Percentiles rank a stretch among this genome's conserved stretches.
These are phyloP conservation scores for Dusona sp. DNA, from an alignment of 2,888 invertebrate species.

Conservation along the genomic window DNA sequence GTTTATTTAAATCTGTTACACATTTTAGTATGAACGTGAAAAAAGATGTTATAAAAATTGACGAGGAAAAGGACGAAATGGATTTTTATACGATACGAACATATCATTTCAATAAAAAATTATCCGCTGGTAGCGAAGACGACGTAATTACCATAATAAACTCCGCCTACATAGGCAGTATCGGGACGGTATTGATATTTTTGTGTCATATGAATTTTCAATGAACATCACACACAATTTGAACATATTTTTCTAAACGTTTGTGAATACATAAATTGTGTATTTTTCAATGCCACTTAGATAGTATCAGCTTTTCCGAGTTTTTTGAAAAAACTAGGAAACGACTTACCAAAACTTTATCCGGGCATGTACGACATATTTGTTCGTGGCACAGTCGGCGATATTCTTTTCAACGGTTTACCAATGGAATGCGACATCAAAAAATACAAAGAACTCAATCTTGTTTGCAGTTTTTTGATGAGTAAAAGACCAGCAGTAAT, in stretches of 20 bases:
- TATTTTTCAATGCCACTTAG: conserved; percentile 76
- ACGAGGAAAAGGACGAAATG: conserved; percentile 86
- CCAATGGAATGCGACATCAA: conserved; percentile 85
- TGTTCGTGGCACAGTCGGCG: conserved; percentile 85
- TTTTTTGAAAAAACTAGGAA: conserved; percentile 85
- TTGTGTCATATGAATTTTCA: conserved; percentile 11
- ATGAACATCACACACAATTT: neutral
- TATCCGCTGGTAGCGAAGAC: conserved; percentile 85
- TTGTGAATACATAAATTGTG: neutral
- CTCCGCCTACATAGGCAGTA: conserved; percentile 86
- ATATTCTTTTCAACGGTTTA: conserved; percentile 87
- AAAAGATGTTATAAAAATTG: conserved; percentile 84
- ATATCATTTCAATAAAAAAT: conserved; percentile 86
- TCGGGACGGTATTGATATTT: conserved; percentile 75
- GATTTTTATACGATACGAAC: conserved; percentile 86
- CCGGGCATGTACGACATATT: conserved; percentile 86
- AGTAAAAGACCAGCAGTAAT: conserved; percentile 70
- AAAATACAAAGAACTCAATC: conserved; percentile 70
- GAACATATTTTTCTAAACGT: neutral
- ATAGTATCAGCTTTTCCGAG: conserved; percentile 85
- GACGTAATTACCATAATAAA: conserved; percentile 87
- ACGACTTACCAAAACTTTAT: conserved; percentile 86
- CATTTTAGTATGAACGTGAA: conserved; percentile 84
- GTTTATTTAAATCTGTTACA: neutral
- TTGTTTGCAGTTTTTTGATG: conserved; percentile 72